phyloP scores from a whole-genome alignment of 2,113 vertebrate genomes.

The Entelurus aequoreus region DNA sequence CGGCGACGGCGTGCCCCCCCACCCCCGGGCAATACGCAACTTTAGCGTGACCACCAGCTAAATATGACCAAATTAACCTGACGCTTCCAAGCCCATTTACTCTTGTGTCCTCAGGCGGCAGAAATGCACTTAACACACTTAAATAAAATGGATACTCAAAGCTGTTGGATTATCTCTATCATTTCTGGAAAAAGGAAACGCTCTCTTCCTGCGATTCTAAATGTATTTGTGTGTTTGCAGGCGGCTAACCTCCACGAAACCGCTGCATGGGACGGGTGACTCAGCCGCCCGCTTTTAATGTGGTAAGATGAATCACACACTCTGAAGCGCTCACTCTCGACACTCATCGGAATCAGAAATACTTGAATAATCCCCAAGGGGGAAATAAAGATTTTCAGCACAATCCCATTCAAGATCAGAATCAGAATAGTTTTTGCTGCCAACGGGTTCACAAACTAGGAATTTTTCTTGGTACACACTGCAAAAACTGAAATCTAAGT shows the following conservation, averaged over 20 bases:
- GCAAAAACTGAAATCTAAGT: no score
- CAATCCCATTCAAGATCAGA: no score
- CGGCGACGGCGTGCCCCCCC: conserved; percentile 43
- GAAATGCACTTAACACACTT: conserved; percentile 49
- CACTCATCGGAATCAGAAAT: no score
- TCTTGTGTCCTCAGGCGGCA: conserved; percentile 42
- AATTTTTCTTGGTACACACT: no score
- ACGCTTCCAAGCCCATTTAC: conserved; percentile 26
- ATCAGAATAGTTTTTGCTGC: no score
- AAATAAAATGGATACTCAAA: conserved; percentile 40
- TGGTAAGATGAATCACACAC: conserved; percentile 22
- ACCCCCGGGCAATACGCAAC: conserved; percentile 41
- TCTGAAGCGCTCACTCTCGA: background rate
- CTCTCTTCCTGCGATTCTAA: conserved; percentile 28
- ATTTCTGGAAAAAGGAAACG: conserved; percentile 17
- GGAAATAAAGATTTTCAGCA: no score
- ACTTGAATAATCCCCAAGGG: no score
- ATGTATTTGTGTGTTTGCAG: conserved; percentile 38
- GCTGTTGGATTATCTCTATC: conserved; percentile 28
- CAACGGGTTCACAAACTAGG: no score
- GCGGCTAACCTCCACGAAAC: conserved; percentile 42
- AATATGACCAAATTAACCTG: conserved; percentile 56
- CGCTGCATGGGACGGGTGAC: conserved; percentile 29
- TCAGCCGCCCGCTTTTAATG: conserved; percentile 30
- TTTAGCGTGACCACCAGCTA: conserved; percentile 58